Evolutionary conservation across 2,888 invertebrate species (phyloP).

Genomic region (Rhagonycha lutea): DNA sequence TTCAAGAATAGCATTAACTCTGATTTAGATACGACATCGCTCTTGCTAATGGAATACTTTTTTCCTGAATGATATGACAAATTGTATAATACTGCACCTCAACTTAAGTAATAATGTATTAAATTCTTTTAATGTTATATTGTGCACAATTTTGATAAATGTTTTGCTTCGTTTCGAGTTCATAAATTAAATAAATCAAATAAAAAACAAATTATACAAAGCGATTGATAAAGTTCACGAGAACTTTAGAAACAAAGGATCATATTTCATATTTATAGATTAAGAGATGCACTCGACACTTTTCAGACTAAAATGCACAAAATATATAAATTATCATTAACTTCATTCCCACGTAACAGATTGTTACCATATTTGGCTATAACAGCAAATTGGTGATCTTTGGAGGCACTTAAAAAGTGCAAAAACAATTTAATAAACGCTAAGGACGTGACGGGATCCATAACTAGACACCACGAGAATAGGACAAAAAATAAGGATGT

Average conservation of each 20-base stretch:
- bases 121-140: background rate
- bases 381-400: too few relatives aligned
- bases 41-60: slow-evolving; percentile 35
- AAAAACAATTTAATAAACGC: too few relatives aligned
- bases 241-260: background rate
- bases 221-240: background rate
- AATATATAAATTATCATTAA: too few relatives aligned
- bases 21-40: slow-evolving; percentile 34
- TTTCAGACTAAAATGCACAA: too few relatives aligned
- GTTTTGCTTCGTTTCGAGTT: background rate
- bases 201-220: background rate
- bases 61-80: slow-evolving; percentile 11
- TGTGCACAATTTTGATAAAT: background rate
- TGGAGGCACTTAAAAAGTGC: too few relatives aligned
- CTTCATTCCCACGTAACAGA: too few relatives aligned
- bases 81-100: background rate
- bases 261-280: background rate
- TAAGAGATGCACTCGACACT: background rate
- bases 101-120: background rate
- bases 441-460: too few relatives aligned
- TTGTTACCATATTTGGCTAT: too few relatives aligned
- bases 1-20: slow-evolving; percentile 28
- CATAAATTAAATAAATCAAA: background rate
- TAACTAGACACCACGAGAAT: too few relatives aligned
- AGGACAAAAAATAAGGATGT: too few relatives aligned